Conservation (phyloP, 2,113 vertebrate species). For the Otolemur garnettii region DNA sequence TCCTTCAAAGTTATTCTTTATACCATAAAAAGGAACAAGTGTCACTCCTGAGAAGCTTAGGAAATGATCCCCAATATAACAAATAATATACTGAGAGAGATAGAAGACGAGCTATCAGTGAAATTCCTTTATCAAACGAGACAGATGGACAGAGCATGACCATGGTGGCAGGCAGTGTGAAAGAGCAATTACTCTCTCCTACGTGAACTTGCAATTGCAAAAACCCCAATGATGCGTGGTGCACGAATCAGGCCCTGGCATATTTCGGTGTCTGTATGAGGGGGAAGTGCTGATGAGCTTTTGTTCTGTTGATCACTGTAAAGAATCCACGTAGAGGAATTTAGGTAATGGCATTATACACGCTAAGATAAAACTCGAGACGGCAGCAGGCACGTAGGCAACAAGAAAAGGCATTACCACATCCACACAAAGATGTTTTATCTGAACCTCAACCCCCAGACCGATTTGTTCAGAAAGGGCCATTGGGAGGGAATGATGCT, state of each 20-base stretch:
- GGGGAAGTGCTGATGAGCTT: not conserved
- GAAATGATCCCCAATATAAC: not conserved
- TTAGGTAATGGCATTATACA: not conserved
- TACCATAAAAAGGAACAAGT: not conserved
- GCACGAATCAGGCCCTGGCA: not conserved
- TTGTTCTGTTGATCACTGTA: not conserved
- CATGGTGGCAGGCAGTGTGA: not conserved
- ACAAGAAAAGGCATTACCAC: not conserved
- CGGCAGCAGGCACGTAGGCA: not conserved
- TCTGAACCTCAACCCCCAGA: not conserved
- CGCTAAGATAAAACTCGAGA: not conserved
- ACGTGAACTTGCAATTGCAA: not conserved
- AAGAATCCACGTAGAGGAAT: not conserved
- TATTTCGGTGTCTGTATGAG: not conserved
- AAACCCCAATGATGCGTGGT: fast-evolving
- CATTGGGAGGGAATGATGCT: not conserved
- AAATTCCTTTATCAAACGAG: not conserved
- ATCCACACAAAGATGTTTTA: not conserved
- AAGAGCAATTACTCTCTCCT: not conserved
- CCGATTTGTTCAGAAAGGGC: not conserved
- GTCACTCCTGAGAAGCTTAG: not conserved
- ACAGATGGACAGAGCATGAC: not conserved
- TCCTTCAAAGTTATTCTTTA: constrained; percentile 9
- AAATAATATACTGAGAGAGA: not conserved
- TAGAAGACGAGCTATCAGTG: not conserved